phyloP scores from a whole-genome alignment of 2,888 invertebrate genomes.

The Drepana falcataria region DNA sequence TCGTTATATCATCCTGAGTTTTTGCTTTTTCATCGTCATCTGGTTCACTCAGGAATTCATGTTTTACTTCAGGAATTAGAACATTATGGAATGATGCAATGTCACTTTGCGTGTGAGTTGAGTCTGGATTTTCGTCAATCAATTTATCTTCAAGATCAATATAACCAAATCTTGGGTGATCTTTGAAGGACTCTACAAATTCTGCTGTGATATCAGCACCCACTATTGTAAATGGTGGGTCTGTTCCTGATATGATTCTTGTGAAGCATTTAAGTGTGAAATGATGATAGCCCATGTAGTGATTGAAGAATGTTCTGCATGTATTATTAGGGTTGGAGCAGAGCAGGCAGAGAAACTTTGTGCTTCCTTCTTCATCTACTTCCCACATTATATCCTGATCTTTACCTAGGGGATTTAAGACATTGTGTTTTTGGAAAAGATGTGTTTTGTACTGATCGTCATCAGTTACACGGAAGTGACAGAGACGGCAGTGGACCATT shows the following conservation, averaged over 20 bases:
- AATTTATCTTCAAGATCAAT: constrained; percentile 42
- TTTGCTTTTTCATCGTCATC: constrained; percentile 34
- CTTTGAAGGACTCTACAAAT: constrained; percentile 52
- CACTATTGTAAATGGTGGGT: constrained; percentile 52
- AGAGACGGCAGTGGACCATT: constrained; percentile 65
- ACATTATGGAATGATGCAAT: constrained; percentile 26
- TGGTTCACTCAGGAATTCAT: constrained; percentile 24
- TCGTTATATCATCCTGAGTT: constrained; percentile 29
- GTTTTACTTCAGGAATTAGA: constrained; percentile 33
- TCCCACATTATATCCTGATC: constrained; percentile 56
- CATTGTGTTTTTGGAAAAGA: constrained; percentile 62
- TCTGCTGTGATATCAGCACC: constrained; percentile 61
- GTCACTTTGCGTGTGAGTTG: constrained; percentile 9
- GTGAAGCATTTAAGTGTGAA: constrained; percentile 69
- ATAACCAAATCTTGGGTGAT: constrained; percentile 49
- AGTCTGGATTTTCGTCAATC: constrained; percentile 11
- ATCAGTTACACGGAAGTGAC: constrained; percentile 59
- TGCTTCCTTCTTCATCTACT: constrained; percentile 42
- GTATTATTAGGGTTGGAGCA: constrained; percentile 53
- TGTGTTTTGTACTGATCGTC: constrained; percentile 58
- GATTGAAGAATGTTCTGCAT: constrained; percentile 52
- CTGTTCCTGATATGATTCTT: constrained; percentile 50
- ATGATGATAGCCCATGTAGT: constrained; percentile 68
- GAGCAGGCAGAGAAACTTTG: constrained; percentile 54
- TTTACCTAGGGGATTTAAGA: constrained; percentile 45